Conservation (phyloP, 1,140 invertebrate genomes). For the Neodiprion pinetum region DNA sequence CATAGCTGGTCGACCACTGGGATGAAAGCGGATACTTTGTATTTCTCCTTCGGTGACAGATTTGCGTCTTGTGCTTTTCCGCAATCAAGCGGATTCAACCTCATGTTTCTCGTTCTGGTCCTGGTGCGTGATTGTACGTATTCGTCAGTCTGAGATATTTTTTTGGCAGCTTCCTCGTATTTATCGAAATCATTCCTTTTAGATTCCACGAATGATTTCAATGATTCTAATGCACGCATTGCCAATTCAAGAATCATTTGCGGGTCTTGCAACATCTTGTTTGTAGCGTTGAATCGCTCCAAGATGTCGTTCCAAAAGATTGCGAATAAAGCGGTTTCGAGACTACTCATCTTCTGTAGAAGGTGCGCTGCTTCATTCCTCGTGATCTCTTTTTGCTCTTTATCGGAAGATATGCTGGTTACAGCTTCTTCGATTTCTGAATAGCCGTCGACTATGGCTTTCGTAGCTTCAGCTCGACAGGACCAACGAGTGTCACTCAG, state of each 20-base stretch:
- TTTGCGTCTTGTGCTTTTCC: slow-evolving; percentile 24
- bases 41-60: slow-evolving; percentile 24
- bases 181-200: neutral
- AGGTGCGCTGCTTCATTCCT: slow-evolving; percentile 6
- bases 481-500: slow-evolving; percentile 24
- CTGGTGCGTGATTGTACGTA: slow-evolving; percentile 20
- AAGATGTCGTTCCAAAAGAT: too few species aligned
- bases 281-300: too few species aligned
- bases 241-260: neutral
- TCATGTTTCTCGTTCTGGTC: slow-evolving; percentile 19
- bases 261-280: neutral
- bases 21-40: slow-evolving; percentile 21
- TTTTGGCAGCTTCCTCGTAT: slow-evolving; percentile 8
- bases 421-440: neutral
- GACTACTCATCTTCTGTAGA: too few species aligned
- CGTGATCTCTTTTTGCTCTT: slow-evolving; percentile 4
- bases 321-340: too few species aligned
- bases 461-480: slow-evolving; percentile 20
- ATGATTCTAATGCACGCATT: neutral
- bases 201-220: neutral
- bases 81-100: slow-evolving; percentile 24
- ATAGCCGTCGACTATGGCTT: slow-evolving; percentile 18
- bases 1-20: slow-evolving; percentile 19
- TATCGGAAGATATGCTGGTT: neutral
- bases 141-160: neutral